phyloP scores from a whole-genome alignment of 2,113 vertebrate species.

The Agelaius phoeniceus region DNA sequence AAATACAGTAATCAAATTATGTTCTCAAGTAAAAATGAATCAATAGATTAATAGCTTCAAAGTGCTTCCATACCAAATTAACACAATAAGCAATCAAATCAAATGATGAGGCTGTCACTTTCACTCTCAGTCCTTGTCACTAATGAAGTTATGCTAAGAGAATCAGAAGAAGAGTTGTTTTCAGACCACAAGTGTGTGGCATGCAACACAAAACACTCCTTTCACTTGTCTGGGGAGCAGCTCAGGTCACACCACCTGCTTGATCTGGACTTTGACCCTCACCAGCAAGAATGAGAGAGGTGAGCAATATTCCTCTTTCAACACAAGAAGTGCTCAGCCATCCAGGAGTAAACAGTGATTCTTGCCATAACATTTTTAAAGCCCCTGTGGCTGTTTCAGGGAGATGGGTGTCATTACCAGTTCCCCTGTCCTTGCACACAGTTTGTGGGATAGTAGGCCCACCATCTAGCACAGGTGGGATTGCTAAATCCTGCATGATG shows the following conservation, averaged over 20 bases:
- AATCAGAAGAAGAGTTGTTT: neutral
- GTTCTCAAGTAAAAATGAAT: constrained; percentile 15
- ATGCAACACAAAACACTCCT: neutral
- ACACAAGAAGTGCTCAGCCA: neutral
- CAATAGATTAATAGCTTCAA: constrained; percentile 20
- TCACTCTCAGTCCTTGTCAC: neutral
- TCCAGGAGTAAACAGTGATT: neutral
- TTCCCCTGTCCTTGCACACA: neutral
- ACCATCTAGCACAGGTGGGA: neutral
- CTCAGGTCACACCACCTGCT: neutral
- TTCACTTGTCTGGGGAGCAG: neutral
- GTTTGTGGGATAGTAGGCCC: neutral
- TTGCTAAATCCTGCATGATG: neutral
- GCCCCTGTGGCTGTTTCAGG: neutral
- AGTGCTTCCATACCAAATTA: neutral
- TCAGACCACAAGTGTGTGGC: neutral
- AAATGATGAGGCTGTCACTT: constrained; percentile 14
- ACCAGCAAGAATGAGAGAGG: neutral
- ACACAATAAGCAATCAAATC: constrained; percentile 43
- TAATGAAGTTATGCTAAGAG: neutral
- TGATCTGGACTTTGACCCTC: neutral
- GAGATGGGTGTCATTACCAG: neutral
- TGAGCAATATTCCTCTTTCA: neutral
- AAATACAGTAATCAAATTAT: constrained; percentile 21
- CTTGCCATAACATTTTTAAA: neutral